A percentile compares a stretch with the other conserved stretches of the same genome.
Evolutionary conservation across 1,140 invertebrate genomes (phyloP).

Genomic region (Brachionus angularis): DNA sequence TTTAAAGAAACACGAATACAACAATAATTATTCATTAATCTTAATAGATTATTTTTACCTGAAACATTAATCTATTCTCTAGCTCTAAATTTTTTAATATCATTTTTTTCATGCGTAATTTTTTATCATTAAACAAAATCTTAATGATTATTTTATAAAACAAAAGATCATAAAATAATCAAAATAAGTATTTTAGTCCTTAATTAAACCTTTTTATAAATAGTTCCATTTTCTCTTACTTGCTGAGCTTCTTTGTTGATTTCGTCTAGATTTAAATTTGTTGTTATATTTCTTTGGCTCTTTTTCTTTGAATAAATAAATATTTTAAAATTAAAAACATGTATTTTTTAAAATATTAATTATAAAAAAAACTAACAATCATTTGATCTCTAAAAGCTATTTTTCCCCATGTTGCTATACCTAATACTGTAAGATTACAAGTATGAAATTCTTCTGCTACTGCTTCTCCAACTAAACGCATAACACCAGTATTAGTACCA

Average conservation of each 20-base stretch:
- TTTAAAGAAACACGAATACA: neutral
- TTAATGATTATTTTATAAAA: neutral
- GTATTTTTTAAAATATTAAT: neutral
- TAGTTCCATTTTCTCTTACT: constrained; percentile 41
- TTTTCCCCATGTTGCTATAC: constrained; percentile 95
- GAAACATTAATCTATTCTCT: constrained; percentile 35
- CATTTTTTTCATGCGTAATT: constrained; percentile 39
- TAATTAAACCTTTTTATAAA: constrained; percentile 43
- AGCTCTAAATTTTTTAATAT: constrained; percentile 37
- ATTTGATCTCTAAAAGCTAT: constrained; percentile 88
- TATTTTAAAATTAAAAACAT: neutral
- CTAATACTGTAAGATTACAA: constrained; percentile 75
- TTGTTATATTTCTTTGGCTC: neutral
- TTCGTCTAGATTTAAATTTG: constrained; percentile 11
- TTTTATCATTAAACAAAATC: constrained; percentile 44
- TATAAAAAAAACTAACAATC: constrained; percentile 54
- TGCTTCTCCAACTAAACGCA: constrained; percentile 64
- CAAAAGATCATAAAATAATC: neutral
- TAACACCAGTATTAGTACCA: constrained; percentile 85
- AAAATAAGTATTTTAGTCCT: neutral
- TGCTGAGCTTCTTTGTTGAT: constrained; percentile 40
- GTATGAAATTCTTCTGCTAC: constrained; percentile 66
- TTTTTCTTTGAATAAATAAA: constrained; percentile 28
- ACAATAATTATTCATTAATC: too few species aligned
- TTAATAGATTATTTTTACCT: too few species aligned